Percentiles rank a stretch among this genome's conserved stretches.
These are phyloP conservation scores for Drosophila macrospina DNA, from an alignment of 2,888 invertebrate species.

Conservation along the genomic window DNA sequence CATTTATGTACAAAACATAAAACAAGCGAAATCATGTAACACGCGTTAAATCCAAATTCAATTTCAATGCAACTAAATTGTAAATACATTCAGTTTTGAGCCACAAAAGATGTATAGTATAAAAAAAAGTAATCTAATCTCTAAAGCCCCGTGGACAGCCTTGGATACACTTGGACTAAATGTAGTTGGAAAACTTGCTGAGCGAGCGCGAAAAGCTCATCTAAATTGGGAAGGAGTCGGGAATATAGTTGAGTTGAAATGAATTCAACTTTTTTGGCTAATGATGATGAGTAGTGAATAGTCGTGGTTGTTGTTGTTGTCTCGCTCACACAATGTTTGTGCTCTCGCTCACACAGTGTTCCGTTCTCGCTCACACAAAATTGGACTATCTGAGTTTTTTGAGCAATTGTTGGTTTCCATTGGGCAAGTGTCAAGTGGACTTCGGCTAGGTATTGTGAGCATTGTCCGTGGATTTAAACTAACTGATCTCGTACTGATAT, in stretches of 20 bases:
- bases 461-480: conserved; percentile 29
- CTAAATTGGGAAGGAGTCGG: conserved; percentile 1
- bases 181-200: background rate
- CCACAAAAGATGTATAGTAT: conserved; percentile 35
- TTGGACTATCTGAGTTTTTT: conserved; percentile 24
- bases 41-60: background rate
- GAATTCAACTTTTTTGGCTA: background rate
- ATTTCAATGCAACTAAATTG: conserved; percentile 22
- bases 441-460: conserved; percentile 14
- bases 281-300: no score
- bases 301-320: background rate
- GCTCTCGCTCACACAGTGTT: conserved; percentile 14
- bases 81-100: conserved; percentile 29
- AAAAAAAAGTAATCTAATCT: conserved; percentile 15
- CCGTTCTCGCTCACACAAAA: conserved; percentile 12
- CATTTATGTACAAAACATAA: conserved; percentile 64
- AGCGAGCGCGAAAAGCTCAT: conserved; percentile 2
- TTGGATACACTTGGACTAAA: background rate
- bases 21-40: conserved; percentile 32
- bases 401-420: conserved; percentile 3
- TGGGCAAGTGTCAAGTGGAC: conserved; percentile 12
- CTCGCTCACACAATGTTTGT: conserved; percentile 1
- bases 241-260: background rate
- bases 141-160: conserved; percentile 9
- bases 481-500: conserved; percentile 81